Evolutionary conservation across 1,140 invertebrate genomes (phyloP).

Genomic region (Ladona fulva): DNA sequence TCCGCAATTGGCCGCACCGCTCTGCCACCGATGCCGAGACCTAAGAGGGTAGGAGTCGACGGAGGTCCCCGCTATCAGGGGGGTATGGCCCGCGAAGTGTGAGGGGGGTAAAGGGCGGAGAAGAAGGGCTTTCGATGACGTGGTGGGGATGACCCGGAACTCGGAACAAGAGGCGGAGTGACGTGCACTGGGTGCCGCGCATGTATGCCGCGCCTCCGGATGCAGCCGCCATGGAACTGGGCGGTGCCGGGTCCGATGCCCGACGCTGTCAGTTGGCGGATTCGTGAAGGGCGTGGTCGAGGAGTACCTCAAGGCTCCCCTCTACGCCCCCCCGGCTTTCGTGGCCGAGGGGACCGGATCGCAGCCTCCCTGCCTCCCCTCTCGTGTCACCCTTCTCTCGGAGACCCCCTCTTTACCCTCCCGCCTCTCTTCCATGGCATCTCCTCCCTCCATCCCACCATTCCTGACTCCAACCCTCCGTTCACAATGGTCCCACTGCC

Average conservation of each 20-base stretch:
- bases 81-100: too few relatives aligned
- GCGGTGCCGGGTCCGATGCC: not conserved
- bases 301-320: not conserved
- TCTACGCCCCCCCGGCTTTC: not conserved
- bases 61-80: not conserved
- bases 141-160: not conserved
- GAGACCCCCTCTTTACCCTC: too few relatives aligned
- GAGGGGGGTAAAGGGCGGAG: not conserved
- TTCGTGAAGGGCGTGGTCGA: not conserved
- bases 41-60: too few relatives aligned
- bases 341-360: not conserved
- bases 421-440: too few relatives aligned
- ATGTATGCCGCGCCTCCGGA: not conserved
- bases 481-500: not conserved
- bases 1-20: not conserved
- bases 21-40: not conserved
- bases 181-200: not conserved
- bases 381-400: too few relatives aligned
- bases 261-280: not conserved
- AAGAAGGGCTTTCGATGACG: not conserved
- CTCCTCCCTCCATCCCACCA: not conserved
- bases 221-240: not conserved
- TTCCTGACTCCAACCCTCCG: not conserved
- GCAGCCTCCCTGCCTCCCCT: not conserved
- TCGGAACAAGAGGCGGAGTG: not conserved